Base-by-base conservation (phyloP, 2,888 invertebrate species). In the Melikaiella ostensackeni region DNA sequence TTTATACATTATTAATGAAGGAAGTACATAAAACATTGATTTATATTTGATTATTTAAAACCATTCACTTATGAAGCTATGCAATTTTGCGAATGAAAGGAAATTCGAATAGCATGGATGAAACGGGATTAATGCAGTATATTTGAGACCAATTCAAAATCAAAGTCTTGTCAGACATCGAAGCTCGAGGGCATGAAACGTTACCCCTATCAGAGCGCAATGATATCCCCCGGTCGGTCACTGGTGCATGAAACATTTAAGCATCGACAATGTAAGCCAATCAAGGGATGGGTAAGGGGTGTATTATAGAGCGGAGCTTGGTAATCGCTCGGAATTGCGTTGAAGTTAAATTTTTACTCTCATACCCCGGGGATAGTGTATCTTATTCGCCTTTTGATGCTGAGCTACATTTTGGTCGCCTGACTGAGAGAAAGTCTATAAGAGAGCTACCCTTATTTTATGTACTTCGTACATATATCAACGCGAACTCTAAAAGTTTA, bases 181-280 rank as follows among this genome's bases (percentile, higher is more conserved):
- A 55, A 46, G 81, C 80, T 78, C 57, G 73, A 79, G 88, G 88
- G 86, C 80, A 86, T 86, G 88, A 90, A 90, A 88, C 82, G 88
- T 90, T 90, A 91, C 90, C 91, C 91, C 91, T 90, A 91, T 91
- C 91, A 84, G 82, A 80, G 84, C 84, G 85, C 88, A 88, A 89
- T 87, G 87, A 87, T 88, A 88, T 88, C 87, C 87, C 87, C 85
- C 81, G 84, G 84, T 87, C 88, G 90, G 89, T 91, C 91, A 90
- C 89, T 89, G 91, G 90, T 88, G 91, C 91, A 91, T 91, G 90
- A 91, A 91, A 89, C 91, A 88, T 89, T 91, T 90, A 90, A 91
- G 81, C 82, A 81, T 88, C 89, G 89, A 91, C 91, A 91, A 91
- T 91, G 89, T 91, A 91, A 91, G 91, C 91, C 90, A 90, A 91